Evolutionary conservation across 2,113 vertebrate genomes (phyloP), one percentile per base, ranked within the genome.

Genomic region (Capreolus pygargus): DNA sequence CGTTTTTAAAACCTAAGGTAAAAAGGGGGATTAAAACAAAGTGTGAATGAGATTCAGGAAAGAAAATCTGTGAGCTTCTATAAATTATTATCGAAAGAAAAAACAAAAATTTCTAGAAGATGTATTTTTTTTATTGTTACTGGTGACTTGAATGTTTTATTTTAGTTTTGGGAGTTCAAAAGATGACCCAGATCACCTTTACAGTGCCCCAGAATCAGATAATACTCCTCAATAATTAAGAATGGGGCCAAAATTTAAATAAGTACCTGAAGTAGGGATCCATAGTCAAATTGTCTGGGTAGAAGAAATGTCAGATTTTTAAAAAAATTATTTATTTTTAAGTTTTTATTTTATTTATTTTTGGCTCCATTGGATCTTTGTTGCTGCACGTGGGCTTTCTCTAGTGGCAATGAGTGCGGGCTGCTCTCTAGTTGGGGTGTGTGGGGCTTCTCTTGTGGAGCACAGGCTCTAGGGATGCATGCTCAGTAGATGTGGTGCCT

Each of bases 1-100:
- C 19, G 81, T 94, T 54, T 96, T 89, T 91, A 55, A 39, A 86
- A 96, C 12, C 43, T 89, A 96, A 97, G 85, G 64, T 94, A 43
- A 88, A 97, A 96, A 43, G 50, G 43, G 28, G 47, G 27, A 95
- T 93, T 86, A 50, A 94, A 95, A 86, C 9, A 33, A 86, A 89
- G 27, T 87, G 23, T 92, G 64, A 91, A 92, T 86, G 54, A 91
- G n/a, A 97, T 93, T 97, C 36, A 28, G 39, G 39, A 94, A 74
- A 39, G 58, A 64, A 88, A 86, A 83, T 33, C 39, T 91, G 7
- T 70, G 74, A 67, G 16, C n/a, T 88, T 86, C 23, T 82, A 1
- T 55, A 89, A 70, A 47, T 96, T 95, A 70, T 86, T 85, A 33
- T 79, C 64, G 74, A 86, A 70, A 93, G 28, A 30, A 76, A 94